Evolutionary conservation across 2,113 vertebrate genomes (phyloP), one percentile per base, ranked within the genome.

Genomic region (Lethenteron reissneri): DNA sequence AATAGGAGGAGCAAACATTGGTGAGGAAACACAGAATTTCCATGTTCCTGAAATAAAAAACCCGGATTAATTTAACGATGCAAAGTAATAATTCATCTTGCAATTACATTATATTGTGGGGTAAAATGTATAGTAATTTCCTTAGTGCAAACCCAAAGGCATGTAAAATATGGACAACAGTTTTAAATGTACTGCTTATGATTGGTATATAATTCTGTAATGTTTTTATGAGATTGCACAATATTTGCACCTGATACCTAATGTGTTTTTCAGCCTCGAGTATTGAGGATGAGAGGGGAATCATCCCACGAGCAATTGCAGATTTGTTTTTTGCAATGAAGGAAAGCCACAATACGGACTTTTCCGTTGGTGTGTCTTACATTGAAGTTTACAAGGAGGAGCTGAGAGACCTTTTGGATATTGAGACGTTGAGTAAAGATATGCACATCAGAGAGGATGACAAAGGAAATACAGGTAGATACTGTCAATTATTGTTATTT

Each of bases 331-430:
- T 79, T 57, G 78, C 74, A 74, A 82, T 91, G 77, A 82, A 74
- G 70, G 80, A 87, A 77, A 84, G 82, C 2, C 58, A 94, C 78
- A 79, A 77, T 70, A 75, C 71, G 72, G 79, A 85, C 56, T 83
- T 82, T 77, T 74, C 10, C 8, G 78, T 92, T 72, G 83, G 81
- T 76, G 81, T 88, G 12, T 90, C 90, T 1, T 95, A 92, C 9
- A 80, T 95, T 77, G 90, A 95, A 78, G 82, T 92, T 17, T 88
- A 95, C 76, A 87, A 77, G 74, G 90, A 95, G 79, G 86, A 90
- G 69, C 82, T 95, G 58, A 73, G 84, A 75, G 90, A 95, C 78
- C 81, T 95, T 68, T 74, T 95, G 76, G 86, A 95, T 75, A 75
- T 83, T 73, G 83, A 87, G 72, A 86, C 81, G 2, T 79, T 78